Evolutionary conservation across 2,888 invertebrate species (phyloP).

Genomic region (Atherix ibis): DNA sequence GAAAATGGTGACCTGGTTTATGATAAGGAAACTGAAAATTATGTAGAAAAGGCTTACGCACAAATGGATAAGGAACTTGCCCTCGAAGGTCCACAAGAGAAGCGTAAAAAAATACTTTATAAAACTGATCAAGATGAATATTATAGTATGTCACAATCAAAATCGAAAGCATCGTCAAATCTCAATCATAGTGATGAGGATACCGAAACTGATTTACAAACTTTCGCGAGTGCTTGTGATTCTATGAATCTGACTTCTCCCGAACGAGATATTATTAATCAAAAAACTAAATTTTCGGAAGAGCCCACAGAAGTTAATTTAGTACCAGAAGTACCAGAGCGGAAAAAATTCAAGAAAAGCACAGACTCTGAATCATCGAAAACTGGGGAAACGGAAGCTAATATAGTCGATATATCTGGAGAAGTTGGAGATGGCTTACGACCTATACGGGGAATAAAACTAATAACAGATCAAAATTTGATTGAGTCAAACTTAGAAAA

Average conservation of each 20-base stretch:
- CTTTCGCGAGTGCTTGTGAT: conserved; percentile 50
- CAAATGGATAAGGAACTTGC: conserved; percentile 41
- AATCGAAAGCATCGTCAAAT: conserved; percentile 31
- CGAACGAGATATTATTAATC: conserved; percentile 17
- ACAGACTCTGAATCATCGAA: conserved; percentile 33
- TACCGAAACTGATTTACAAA: conserved; percentile 46
- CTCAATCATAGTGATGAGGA: conserved; percentile 42
- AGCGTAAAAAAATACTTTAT: conserved; percentile 48
- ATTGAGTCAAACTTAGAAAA: conserved; percentile 33
- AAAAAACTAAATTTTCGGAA: no score
- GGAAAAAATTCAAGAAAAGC: conserved; percentile 23
- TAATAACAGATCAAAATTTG: conserved; percentile 35
- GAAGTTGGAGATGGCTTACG: conserved; percentile 40
- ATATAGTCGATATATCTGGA: conserved; percentile 37
- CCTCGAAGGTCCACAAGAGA: conserved; percentile 36
- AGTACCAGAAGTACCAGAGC: conserved; percentile 17
- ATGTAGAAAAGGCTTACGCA: conserved; percentile 27
- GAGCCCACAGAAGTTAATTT: conserved; percentile 7
- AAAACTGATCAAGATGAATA: conserved; percentile 48
- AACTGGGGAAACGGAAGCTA: conserved; percentile 27
- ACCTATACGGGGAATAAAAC: conserved; percentile 17
- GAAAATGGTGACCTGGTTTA: conserved; percentile 31
- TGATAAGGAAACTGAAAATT: conserved; percentile 37
- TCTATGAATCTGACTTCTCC: conserved; percentile 34
- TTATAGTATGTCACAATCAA: conserved; percentile 45